Evolutionary conservation across 2,888 invertebrate species (phyloP), one percentile per base, ranked within the genome.

Genomic region (Eristalinus aeneus): DNA sequence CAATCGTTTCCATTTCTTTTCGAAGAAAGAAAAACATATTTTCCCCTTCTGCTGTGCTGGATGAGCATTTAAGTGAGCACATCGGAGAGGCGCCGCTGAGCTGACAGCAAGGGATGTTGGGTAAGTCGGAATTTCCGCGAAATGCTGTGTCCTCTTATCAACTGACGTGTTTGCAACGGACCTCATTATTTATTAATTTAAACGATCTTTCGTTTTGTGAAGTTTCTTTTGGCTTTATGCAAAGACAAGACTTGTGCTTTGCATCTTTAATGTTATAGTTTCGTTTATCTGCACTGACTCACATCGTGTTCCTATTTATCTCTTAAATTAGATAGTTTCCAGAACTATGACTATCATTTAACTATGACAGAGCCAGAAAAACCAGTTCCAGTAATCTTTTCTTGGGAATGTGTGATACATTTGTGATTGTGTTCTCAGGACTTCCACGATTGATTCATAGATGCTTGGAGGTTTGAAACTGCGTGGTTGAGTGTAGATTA

Each of bases 51-150:
- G 3, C 34, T 6, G 8, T 34, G 9, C 16, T 46, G 46, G 46
- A 46, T 46, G 16, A 16, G 46, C 8, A 46, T 46, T n/a, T 6
- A 39, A 39, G n/a, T 39, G n/a, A n/a, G n/a, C 46, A 16, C 46
- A 8, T 46, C 16, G 16, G 16, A 46, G n/a, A 16, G 46, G 16
- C 16, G 46, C 46, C 16, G 1, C 16, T 16, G 8, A 16, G 8
- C 11, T 16, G 12, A 54, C 23, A 31, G 36, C 23, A 46, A 64
- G 27, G 54, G 3, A 73, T 73, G 36, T 73, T 73, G 56, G 73
- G 73, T 73, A 73, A 73, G 72, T 32, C 16, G 46, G 8, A n/a
- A 39, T 39, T 3, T 39, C 39, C 12, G n/a, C n/a, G 3, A n/a
- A 39, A 1, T 39, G 4, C 6, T 4, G 39, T 4, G 1, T 16